Conservation (phyloP, 92 coral and sea anemone species). For the Zoanthus gigantus region DNA sequence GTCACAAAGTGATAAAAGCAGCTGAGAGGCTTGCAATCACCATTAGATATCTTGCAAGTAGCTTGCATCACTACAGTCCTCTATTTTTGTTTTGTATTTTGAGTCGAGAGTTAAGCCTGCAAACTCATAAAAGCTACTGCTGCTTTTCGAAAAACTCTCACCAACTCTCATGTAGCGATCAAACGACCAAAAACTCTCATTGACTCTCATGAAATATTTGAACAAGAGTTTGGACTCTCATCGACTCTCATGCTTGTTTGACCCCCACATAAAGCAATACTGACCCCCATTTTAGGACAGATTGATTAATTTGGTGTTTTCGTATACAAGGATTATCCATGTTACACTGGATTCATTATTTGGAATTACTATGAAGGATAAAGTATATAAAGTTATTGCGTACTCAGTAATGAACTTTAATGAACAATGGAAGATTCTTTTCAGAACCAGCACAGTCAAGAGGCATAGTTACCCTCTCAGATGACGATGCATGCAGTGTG, state of each 20-base stretch:
- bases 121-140: too few relatives aligned
- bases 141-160: too few relatives aligned
- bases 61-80: too few relatives aligned
- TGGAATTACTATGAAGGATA: conserved; percentile 13
- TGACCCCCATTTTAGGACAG: not conserved
- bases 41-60: too few relatives aligned
- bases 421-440: conserved; percentile 10
- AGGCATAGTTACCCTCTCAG: conserved; percentile 7
- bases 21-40: too few relatives aligned
- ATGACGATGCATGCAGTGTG: not conserved
- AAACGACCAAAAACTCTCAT: not conserved
- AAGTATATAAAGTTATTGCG: conserved; percentile 10
- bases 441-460: conserved; percentile 17
- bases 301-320: conserved; percentile 12
- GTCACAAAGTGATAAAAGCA: too few relatives aligned
- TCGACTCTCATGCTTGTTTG: too few relatives aligned
- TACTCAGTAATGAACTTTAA: conserved; percentile 3
- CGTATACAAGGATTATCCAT: not conserved
- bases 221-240: not conserved
- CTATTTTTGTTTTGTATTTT: too few relatives aligned
- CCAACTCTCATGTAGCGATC: too few relatives aligned
- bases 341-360: conserved; percentile 8
- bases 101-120: too few relatives aligned
- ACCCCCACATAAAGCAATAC: not conserved
- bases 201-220: not conserved